phyloP scores from a whole-genome alignment of 2,113 vertebrate species.

The Phodopus roborovskii region DNA sequence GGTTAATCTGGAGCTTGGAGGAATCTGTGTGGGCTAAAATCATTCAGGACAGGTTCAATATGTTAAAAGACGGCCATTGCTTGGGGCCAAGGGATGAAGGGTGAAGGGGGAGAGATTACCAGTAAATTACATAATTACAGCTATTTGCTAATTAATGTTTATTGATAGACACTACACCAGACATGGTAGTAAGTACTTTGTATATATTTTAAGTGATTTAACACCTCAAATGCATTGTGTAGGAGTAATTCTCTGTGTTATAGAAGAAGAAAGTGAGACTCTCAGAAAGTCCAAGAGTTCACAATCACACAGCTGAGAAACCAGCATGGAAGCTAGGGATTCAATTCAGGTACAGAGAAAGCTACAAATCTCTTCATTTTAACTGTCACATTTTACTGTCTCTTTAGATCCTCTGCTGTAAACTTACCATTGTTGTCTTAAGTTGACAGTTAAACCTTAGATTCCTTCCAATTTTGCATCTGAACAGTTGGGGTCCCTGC shows the following conservation, averaged over 20 bases:
- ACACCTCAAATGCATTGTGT: background rate
- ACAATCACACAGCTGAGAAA: background rate
- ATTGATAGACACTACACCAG: background rate
- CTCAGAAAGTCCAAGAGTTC: background rate
- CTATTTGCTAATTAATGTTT: slow-evolving; percentile 39
- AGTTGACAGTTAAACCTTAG: slow-evolving; percentile 32
- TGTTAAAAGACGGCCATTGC: slow-evolving; percentile 17
- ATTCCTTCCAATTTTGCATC: slow-evolving; percentile 27
- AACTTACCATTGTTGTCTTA: slow-evolving; percentile 18
- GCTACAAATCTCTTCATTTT: background rate
- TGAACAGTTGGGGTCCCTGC: background rate
- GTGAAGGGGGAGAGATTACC: background rate
- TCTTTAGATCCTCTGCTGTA: slow-evolving; percentile 1
- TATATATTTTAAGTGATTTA: slow-evolving; percentile 13
- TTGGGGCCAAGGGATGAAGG: background rate
- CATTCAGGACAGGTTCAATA: slow-evolving; percentile 6
- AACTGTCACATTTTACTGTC: background rate
- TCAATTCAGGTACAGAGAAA: background rate
- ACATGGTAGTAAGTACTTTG: background rate
- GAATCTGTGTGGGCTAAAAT: background rate
- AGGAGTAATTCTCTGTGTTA: background rate
- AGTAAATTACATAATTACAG: background rate
- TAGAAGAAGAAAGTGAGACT: background rate
- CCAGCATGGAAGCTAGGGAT: background rate
- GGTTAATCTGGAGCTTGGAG: slow-evolving; percentile 56